Conservation (phyloP, 1,140 invertebrate species). For the Aphelinus certus region DNA sequence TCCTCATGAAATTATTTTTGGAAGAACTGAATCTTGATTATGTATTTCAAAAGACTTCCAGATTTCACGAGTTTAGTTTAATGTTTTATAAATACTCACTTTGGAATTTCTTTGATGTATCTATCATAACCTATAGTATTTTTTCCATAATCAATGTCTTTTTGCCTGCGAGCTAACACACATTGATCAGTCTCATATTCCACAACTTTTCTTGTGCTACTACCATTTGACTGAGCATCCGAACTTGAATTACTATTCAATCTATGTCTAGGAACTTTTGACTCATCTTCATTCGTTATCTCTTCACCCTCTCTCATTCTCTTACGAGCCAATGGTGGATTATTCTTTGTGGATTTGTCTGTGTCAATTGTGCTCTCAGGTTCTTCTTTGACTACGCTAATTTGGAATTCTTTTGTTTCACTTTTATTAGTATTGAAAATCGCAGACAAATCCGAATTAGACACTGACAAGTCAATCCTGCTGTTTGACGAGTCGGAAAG, state of each 20-base stretch:
- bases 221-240: constrained; percentile 55
- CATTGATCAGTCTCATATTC: constrained; percentile 79
- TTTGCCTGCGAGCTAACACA: constrained; percentile 82
- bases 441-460: neutral
- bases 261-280: constrained; percentile 49
- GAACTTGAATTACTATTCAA: constrained; percentile 57
- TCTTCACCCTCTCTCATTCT: constrained; percentile 35
- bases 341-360: constrained; percentile 3
- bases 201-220: constrained; percentile 43
- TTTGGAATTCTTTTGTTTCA: constrained; percentile 1
- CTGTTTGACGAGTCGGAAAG: constrained; percentile 18
- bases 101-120: constrained; percentile 78
- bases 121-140: constrained; percentile 89
- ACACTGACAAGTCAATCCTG: constrained; percentile 22
- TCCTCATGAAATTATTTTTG: too few relatives aligned
- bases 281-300: constrained; percentile 36
- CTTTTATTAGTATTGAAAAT: neutral
- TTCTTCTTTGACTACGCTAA: neutral
- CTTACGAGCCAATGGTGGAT: constrained; percentile 14
- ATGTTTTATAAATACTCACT: constrained; percentile 66
- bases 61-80: constrained; percentile 1
- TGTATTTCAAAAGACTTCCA: neutral
- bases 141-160: constrained; percentile 95
- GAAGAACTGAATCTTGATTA: neutral
- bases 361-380: constrained; percentile 31